phyloP scores from a whole-genome alignment of 2,113 vertebrate species.

The Tiliqua scincoides region DNA sequence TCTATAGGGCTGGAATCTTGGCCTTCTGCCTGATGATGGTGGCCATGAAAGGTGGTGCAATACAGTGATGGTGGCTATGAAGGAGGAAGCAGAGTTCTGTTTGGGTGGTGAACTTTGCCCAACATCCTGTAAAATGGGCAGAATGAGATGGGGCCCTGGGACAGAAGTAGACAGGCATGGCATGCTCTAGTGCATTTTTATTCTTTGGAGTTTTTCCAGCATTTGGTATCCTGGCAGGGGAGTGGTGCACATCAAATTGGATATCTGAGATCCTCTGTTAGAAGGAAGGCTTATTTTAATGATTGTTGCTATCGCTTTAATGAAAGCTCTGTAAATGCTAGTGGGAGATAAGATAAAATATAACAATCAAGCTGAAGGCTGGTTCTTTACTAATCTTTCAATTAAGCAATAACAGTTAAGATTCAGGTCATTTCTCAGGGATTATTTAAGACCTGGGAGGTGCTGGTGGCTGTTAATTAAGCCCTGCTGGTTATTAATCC shows the following conservation, averaged over 20 bases:
- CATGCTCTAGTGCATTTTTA: too few relatives aligned
- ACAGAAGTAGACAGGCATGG: not conserved
- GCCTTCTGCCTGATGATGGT: not conserved
- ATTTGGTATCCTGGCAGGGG: not conserved
- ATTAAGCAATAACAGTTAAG: slow-evolving; percentile 26
- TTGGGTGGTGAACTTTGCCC: not conserved
- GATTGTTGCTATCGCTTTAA: slow-evolving; percentile 26
- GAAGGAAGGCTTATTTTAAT: not conserved
- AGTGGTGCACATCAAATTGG: slow-evolving; percentile 15
- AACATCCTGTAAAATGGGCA: not conserved
- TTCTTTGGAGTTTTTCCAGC: not conserved
- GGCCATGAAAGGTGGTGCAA: too few relatives aligned
- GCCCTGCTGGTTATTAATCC: slow-evolving; percentile 19
- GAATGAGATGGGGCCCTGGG: not conserved
- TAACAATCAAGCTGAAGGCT: slow-evolving; percentile 29
- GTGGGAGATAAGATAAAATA: slow-evolving; percentile 27
- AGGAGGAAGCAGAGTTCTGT: not conserved
- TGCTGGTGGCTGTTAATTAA: slow-evolving; percentile 34
- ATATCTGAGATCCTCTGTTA: not conserved
- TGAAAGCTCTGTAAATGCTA: slow-evolving; percentile 10
- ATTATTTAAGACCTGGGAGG: slow-evolving; percentile 14
- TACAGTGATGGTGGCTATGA: not conserved
- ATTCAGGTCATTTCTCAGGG: not conserved
- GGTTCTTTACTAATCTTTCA: slow-evolving; percentile 35
- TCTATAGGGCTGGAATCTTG: not conserved